Base-by-base conservation (phyloP, 2,888 invertebrate genomes). In the Gastracanthus pulcherrimus region DNA sequence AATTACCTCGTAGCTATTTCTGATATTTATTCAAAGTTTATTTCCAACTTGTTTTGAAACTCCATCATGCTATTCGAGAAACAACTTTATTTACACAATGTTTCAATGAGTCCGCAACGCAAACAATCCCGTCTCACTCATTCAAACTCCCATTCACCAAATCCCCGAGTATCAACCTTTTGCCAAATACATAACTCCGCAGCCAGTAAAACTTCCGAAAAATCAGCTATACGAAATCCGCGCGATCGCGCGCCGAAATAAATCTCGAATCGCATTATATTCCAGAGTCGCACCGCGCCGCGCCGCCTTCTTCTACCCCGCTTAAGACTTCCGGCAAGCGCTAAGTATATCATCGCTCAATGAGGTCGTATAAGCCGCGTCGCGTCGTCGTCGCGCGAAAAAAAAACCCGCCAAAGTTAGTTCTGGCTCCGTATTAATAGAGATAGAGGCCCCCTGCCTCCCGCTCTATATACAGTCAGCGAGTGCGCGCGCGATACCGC, bases 291-390 rank as follows among this genome's bases (percentile, higher is more conserved):
- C 23, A 11, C 7, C 58, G 23, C 58, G n/a, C 26, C 23, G 23
- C 23, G 58, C 58, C 23, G 26, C 6, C 55, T 26, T 55, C 51
- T n/a, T n/a, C n/a, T n/a, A n/a, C 51, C 60, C 4, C 62, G 38
- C 23, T 29, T 11, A 76, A 60, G 62, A 77, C 62, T 72, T 79
- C 62, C 72, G 66, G 41, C 36, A 66, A 51, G 11, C 38, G 29
- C 55, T 72, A 72, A 77, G 77, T 77, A 70, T 76, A 76, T 69
- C 76, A 76, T 76, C 67, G 69, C 58, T 76, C 69, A 76, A 76
- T 69, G 76, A 76, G 76, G 69, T 69, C 76, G 60, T 70, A 62
- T 3, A 3, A 41, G 31, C 55, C 6, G 55, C 26, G 41, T n/a
- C n/a, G n/a, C n/a, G n/a, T n/a, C n/a, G n/a, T n/a, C n/a, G n/a